These are phyloP conservation scores for Autographa gamma DNA, from an alignment of 2,888 invertebrate species.

Conservation along the genomic window DNA sequence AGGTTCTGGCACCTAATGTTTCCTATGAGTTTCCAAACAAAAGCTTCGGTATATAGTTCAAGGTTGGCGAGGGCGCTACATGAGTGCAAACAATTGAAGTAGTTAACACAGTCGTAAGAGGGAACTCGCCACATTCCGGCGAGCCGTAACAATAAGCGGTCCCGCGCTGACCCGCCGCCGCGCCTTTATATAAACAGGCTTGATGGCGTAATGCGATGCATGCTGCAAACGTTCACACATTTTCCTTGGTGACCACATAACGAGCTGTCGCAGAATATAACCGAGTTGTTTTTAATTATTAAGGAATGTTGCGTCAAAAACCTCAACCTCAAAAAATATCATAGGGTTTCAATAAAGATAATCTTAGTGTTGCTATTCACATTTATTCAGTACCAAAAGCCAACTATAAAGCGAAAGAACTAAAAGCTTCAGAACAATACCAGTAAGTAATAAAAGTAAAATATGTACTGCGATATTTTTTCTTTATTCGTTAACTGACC, in stretches of 20 bases:
- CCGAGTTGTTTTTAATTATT: no score
- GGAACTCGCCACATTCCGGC: constrained; percentile 26
- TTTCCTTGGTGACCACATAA: background rate
- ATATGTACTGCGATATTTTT: constrained; percentile 22
- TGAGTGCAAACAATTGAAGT: constrained; percentile 31
- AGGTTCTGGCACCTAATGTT: background rate
- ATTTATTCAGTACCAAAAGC: constrained; percentile 3
- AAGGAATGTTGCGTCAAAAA: no score
- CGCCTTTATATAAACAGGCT: constrained; percentile 38
- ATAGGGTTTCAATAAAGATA: background rate
- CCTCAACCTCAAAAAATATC: no score
- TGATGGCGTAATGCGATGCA: constrained; percentile 4
- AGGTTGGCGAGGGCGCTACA: constrained; percentile 5
- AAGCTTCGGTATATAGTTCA: background rate
- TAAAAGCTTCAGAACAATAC: constrained; percentile 24
- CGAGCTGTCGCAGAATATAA: background rate
- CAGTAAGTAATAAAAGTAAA: constrained; percentile 36
- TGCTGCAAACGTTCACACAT: background rate
- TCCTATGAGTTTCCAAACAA: background rate
- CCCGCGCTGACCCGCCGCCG: constrained; percentile 40
- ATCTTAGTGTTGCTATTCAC: background rate
- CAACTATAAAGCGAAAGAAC: constrained; percentile 19
- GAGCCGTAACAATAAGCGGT: constrained; percentile 45
- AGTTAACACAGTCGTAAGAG: constrained; percentile 35
- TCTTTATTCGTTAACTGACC: constrained; percentile 14